Percentiles rank a stretch among this genome's conserved stretches.
Conservation (phyloP, 2,888 invertebrate species). For the Stenolophus ochropezus region DNA sequence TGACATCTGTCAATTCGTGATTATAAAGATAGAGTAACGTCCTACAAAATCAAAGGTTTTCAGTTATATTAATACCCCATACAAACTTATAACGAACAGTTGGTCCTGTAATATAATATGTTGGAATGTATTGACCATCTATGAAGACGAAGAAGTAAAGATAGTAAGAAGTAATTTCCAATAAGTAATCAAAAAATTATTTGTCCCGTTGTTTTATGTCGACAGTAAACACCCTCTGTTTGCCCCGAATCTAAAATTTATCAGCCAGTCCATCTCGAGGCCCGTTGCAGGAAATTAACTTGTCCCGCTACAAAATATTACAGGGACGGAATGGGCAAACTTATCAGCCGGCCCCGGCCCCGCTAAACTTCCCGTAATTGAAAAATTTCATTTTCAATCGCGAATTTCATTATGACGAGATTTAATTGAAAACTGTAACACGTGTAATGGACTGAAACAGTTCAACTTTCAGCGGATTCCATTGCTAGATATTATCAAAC, state of each 20-base stretch:
- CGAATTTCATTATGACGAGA: conserved; percentile 29
- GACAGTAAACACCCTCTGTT: background rate
- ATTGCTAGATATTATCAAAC: background rate
- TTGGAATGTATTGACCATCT: too few relatives aligned
- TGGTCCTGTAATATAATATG: too few relatives aligned
- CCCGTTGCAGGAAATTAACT: background rate
- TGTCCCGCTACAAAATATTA: background rate
- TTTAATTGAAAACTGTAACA: conserved; percentile 32
- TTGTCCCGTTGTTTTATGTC: background rate
- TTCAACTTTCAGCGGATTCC: background rate
- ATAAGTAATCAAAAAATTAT: background rate
- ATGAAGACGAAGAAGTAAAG: too few relatives aligned
- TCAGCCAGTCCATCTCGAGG: background rate
- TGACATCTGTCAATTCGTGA: too few relatives aligned
- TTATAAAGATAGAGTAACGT: too few relatives aligned
- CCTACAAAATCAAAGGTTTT: too few relatives aligned
- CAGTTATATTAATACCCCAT: too few relatives aligned
- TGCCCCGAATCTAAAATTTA: background rate
- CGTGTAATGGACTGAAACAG: background rate
- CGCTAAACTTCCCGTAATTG: conserved; percentile 24
- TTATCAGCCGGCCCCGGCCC: background rate
- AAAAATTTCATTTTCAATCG: conserved; percentile 44
- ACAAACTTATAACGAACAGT: too few relatives aligned
- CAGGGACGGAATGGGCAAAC: background rate
- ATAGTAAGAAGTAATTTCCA: background rate